Base-by-base conservation (phyloP, 2,797 vertebrate genomes). In the Diglossa cyanea region DNA sequence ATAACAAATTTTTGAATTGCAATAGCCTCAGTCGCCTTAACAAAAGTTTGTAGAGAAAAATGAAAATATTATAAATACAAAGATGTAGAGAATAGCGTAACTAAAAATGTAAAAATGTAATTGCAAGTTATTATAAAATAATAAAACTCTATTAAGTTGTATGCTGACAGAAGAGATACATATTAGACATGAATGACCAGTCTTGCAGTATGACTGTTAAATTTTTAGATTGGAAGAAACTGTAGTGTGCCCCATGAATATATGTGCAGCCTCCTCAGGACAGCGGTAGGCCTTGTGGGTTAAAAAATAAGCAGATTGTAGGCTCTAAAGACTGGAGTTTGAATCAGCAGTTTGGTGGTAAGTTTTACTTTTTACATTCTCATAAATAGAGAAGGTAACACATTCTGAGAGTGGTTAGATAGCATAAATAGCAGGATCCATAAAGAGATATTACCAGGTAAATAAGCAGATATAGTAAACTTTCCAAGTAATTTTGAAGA, bases 1-100 rank as follows among this genome's bases (percentile, higher is more conserved):
- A 8, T 50, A 9, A 45, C 60, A 47, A 70, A 30, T 31, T 51
- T 9, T 7, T 62, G 37, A 50, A 65, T 31, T 33, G 19, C 7
- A 42, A 17, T 30, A 73, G 13, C 45, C 10, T 79, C 42, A 31
- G 26, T 35, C 44, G 16, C 45, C 70, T 25, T 70, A 70, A 66
- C 28, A 61, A 37, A 17, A 51, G 19, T 54, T 84, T 3, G 35
- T 24, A 20, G 47, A 63, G 44, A 57, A 48, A 80, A 88, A 70
- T 57, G 13, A 11, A 51, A 50, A 35, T 55, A 50, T n/a, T 31
- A 18, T 1, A 1, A 66, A 71, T 40, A 37, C 2, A 20, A 48
- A 71, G 14, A 3, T 26, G 8, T 2, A 2, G 39, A 74, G 50
- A 61, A 50, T 13, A 67, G 6, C 1, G 0, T 48, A 73, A 66